Evolutionary conservation across 1,140 invertebrate genomes (phyloP), one percentile per base, ranked within the genome.

Genomic region (Drosophila takahashii): DNA sequence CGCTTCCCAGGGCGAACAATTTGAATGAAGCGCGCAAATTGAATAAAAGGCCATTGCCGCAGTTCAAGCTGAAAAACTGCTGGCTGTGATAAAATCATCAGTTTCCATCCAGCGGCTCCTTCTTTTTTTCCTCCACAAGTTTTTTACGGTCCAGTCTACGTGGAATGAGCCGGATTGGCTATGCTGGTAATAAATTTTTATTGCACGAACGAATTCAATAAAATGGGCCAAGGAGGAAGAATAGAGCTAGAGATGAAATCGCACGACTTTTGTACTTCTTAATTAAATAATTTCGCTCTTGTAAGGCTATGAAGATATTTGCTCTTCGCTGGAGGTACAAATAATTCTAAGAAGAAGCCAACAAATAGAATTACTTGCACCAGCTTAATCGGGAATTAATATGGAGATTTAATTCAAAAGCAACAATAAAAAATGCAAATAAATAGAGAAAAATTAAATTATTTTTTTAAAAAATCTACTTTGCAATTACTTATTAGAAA

Each of bases 61-160:
- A 78, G 79, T 66, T 81, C 74, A 81, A 81, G 79, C 79, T 67
- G 67, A 83, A 83, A 81, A 81, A 83, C 57, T 81, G 79, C 73
- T 78, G 79, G 79, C 61, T 47, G 69, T 83, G 79, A 81, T 81
- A 81, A 81, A 81, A 81, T 81, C 79, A 81, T 81, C 73, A 81
- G 79, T 69, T 81, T 71, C 47, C 73, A 52, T 37, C 50, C 65
- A n/a, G 29, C 6, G 36, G 39, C 34, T 59, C 50, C 51, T 45
- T 51, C 39, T 26, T 52, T 36, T 36, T 37, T 45, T 18, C 11
- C 44, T 70, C 34, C 36, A 22, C 34, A 70, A 70, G 50, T 57
- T 70, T 70, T 70, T 70, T 70, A 70, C 32, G 51, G 66, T 34
- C 27, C 64, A 48, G 34, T 47, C 64, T 34, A 32, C 44, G 27